Percentiles rank a stretch among this genome's conserved stretches.
Conservation (phyloP, 2,888 invertebrate species). For the Sarcophaga subvicina region DNA sequence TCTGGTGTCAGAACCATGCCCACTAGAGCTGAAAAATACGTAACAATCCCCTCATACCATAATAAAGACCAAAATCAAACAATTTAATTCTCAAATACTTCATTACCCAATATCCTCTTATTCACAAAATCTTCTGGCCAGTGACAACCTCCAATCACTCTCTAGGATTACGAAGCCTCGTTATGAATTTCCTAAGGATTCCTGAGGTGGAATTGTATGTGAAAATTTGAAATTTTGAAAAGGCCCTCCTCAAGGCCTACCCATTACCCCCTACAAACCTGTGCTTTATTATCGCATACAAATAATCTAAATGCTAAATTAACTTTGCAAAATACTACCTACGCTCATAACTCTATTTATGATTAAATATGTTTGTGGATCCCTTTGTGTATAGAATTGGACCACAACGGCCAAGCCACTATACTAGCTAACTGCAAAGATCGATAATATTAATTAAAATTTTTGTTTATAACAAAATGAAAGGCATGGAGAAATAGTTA, state of each 20-base stretch:
- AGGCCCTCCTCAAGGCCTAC: neutral
- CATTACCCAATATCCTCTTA: no score
- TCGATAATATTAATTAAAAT: slow-evolving; percentile 54
- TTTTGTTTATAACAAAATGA: neutral
- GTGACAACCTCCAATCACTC: no score
- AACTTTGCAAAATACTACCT: slow-evolving; percentile 2
- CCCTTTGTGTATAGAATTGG: neutral
- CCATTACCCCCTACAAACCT: neutral
- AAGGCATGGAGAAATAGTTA: no score
- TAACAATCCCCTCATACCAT: no score
- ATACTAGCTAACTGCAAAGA: neutral
- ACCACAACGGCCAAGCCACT: neutral
- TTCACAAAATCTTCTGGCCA: no score
- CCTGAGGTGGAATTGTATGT: neutral
- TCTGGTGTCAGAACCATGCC: no score
- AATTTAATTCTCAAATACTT: no score
- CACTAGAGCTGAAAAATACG: no score
- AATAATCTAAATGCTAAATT: slow-evolving; percentile 50
- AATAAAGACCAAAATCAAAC: no score
- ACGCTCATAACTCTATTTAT: neutral
- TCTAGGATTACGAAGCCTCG: no score
- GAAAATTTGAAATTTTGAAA: neutral
- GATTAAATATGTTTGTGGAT: neutral
- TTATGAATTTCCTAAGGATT: no score
- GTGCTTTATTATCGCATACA: slow-evolving; percentile 37